phyloP scores from a whole-genome alignment of 2,888 invertebrate species.

The Rotaria socialis region DNA sequence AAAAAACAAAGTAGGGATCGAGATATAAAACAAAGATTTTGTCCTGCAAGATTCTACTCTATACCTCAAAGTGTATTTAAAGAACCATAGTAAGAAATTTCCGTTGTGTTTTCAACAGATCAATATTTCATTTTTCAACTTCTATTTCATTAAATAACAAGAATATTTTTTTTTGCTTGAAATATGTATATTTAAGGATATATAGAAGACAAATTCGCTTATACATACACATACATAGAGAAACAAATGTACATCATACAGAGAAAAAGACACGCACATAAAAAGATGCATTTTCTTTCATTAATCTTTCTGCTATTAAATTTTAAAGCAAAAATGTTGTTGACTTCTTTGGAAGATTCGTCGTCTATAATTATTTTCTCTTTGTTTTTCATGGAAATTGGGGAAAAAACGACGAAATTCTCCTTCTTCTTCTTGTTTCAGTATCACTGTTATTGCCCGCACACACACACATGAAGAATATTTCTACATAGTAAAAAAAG shows the following conservation, averaged over 20 bases:
- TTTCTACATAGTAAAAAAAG: not conserved
- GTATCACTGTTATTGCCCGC: not conserved
- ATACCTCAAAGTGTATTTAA: too few relatives aligned
- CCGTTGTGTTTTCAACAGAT: too few relatives aligned
- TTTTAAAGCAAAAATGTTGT: not conserved
- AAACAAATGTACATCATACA: not conserved
- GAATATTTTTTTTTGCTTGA: not conserved
- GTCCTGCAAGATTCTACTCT: too few relatives aligned
- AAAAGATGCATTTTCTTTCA: not conserved
- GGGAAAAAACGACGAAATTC: not conserved
- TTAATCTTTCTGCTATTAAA: not conserved
- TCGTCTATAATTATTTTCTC: not conserved
- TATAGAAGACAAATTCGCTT: slow-evolving; percentile 1
- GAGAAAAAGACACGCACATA: not conserved
- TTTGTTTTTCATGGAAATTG: not conserved
- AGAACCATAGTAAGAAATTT: too few relatives aligned
- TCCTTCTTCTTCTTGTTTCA: not conserved
- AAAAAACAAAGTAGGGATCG: too few relatives aligned
- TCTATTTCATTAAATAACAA: slow-evolving; percentile 21
- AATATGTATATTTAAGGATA: slow-evolving; percentile 21
- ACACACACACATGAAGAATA: not conserved
- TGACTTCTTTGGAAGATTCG: not conserved
- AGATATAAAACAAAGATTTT: too few relatives aligned
- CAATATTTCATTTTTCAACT: not conserved
- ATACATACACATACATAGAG: not conserved